Evolutionary conservation across 2,797 vertebrate species (phyloP).

Genomic region (Merluccius polli): DNA sequence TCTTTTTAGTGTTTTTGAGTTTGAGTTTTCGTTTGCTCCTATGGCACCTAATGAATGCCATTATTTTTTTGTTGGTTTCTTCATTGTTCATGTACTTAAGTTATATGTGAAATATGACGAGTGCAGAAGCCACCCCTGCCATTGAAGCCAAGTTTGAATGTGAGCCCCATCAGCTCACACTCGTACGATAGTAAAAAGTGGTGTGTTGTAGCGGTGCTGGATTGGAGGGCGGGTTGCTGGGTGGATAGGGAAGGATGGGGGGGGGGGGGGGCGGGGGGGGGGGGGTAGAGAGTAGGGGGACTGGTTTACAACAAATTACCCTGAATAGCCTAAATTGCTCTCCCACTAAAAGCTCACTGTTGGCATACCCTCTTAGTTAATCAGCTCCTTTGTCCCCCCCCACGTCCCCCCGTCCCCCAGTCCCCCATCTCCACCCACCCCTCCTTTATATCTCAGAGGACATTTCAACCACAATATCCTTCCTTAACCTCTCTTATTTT

Average conservation of each 20-base stretch:
- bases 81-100: too few relatives aligned
- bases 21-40: too few relatives aligned
- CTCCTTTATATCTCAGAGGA: slow-evolving; percentile 67
- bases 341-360: slow-evolving; percentile 63
- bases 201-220: background rate
- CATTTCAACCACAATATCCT: slow-evolving; percentile 70
- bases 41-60: too few relatives aligned
- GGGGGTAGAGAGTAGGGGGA: slow-evolving; percentile 12
- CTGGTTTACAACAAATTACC: slow-evolving; percentile 23
- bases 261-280: slow-evolving; percentile 5
- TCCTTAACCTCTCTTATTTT: slow-evolving; percentile 73
- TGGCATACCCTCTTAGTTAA: slow-evolving; percentile 65
- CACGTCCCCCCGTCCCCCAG: too few relatives aligned
- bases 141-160: background rate
- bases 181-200: background rate
- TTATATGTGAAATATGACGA: too few relatives aligned
- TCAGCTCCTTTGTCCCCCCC: slow-evolving; percentile 59
- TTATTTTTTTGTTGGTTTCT: too few relatives aligned
- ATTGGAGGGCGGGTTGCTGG: background rate
- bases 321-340: slow-evolving; percentile 41
- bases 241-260: background rate
- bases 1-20: too few relatives aligned
- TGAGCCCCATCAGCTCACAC: background rate
- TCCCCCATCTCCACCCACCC: too few relatives aligned
- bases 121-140: too few relatives aligned